phyloP scores from a whole-genome alignment of 2,113 vertebrate species.

The Trinectes maculatus region DNA sequence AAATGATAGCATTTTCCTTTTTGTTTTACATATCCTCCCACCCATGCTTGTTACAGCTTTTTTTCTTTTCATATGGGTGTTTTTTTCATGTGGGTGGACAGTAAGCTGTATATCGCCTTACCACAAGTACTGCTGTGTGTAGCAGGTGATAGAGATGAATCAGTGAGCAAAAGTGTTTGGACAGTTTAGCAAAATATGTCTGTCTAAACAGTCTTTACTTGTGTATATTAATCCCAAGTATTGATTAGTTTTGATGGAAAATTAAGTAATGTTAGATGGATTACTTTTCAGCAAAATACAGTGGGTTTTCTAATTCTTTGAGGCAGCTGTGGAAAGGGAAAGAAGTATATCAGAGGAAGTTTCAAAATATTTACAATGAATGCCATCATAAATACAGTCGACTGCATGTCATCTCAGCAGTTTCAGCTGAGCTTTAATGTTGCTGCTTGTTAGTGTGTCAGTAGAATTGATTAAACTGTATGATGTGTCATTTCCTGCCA shows the following conservation, averaged over 20 bases:
- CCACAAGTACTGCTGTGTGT: slow-evolving; percentile 32
- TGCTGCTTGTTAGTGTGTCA: slow-evolving; percentile 22
- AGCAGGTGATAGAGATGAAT: slow-evolving; percentile 19
- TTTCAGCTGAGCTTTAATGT: slow-evolving; percentile 5
- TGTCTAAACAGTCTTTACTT: not conserved
- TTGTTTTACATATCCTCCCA: slow-evolving; percentile 47
- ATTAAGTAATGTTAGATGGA: not conserved
- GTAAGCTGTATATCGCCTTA: slow-evolving; percentile 26
- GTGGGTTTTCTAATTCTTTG: not conserved
- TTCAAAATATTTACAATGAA: not conserved
- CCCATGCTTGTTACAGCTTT: slow-evolving; percentile 25
- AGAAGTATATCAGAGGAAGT: not conserved
- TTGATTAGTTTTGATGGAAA: slow-evolving; percentile 17
- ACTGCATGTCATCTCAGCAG: not conserved
- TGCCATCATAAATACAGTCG: not conserved
- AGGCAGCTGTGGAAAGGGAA: not conserved
- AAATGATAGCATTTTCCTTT: slow-evolving; percentile 25
- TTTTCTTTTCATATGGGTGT: slow-evolving; percentile 27
- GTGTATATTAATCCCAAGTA: not conserved
- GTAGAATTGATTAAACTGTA: slow-evolving; percentile 11
- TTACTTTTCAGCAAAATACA: not conserved
- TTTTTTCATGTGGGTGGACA: slow-evolving; percentile 42
- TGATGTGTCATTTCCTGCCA: slow-evolving; percentile 69
- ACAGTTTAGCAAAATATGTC: not conserved
- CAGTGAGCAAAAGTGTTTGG: not conserved